A percentile compares a stretch with the other conserved stretches of the same genome.
Conservation (phyloP, 1,140 invertebrate species). For the Drosophila melanica region DNA sequence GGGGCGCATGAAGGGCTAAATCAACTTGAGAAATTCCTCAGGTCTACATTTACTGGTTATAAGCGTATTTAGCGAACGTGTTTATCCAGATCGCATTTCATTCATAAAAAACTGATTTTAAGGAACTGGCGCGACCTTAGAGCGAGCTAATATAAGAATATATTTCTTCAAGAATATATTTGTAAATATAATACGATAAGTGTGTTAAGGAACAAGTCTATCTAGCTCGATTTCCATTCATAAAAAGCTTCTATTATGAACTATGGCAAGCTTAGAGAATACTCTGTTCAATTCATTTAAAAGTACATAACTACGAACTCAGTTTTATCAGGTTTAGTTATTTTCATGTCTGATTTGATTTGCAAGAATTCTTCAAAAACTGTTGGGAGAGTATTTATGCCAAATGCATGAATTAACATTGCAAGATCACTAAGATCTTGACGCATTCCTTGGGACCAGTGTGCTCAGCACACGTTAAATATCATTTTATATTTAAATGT, state of each 20-base stretch:
- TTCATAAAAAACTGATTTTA: conserved; percentile 12
- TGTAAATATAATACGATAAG: not conserved
- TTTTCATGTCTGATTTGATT: no score
- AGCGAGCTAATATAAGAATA: not conserved
- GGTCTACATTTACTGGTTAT: not conserved
- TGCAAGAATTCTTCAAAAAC: no score
- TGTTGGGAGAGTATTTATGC: no score
- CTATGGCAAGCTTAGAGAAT: no score
- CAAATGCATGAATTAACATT: no score
- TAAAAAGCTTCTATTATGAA: not conserved
- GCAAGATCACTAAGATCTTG: no score
- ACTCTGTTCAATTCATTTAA: no score
- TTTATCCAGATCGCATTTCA: conserved; percentile 5
- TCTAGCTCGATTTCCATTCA: not conserved
- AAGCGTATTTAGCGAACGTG: conserved; percentile 1
- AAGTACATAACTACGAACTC: no score
- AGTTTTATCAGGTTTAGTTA: no score
- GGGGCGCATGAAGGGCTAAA: not conserved
- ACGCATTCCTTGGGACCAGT: no score
- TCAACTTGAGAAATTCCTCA: not conserved
- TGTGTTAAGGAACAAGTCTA: conserved; percentile 6
- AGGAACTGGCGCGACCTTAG: not conserved
- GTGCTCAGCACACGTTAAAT: no score
- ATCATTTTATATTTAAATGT: no score
- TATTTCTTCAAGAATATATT: conserved; percentile 1